Evolutionary conservation across 1,140 invertebrate species (phyloP).

Genomic region (Bombus vancouverensis): DNA sequence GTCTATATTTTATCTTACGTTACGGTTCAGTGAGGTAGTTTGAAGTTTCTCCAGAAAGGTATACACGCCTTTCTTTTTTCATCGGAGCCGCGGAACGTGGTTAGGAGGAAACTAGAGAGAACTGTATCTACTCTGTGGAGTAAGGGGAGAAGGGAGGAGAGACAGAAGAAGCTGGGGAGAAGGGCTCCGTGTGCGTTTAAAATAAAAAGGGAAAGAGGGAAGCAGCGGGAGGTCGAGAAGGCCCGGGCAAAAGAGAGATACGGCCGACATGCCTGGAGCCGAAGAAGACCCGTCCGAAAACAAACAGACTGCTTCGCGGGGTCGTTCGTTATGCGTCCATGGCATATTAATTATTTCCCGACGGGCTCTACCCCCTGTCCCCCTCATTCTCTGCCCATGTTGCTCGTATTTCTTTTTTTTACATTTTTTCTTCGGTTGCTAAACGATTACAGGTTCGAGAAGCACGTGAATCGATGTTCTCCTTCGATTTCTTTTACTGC

Average conservation of each 20-base stretch:
- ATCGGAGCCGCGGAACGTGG: background rate
- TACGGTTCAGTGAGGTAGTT: background rate
- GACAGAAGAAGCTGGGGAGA: slow-evolving; percentile 31
- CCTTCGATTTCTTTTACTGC: background rate
- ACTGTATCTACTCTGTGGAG: slow-evolving; percentile 16
- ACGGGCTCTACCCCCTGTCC: slow-evolving; percentile 41
- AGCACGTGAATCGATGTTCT: slow-evolving; percentile 6
- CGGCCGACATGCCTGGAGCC: slow-evolving; percentile 59
- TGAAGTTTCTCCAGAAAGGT: slow-evolving; percentile 13
- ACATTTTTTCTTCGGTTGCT: slow-evolving; percentile 30
- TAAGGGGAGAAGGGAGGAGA: slow-evolving; percentile 23
- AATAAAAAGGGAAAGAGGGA: slow-evolving; percentile 65
- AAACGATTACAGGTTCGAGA: slow-evolving; percentile 43
- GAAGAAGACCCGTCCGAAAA: slow-evolving; percentile 72
- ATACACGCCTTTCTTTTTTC: background rate
- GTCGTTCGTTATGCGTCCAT: slow-evolving; percentile 76
- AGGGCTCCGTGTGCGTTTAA: slow-evolving; percentile 61
- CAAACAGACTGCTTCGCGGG: slow-evolving; percentile 73
- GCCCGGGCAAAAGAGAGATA: slow-evolving; percentile 59
- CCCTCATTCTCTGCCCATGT: slow-evolving; percentile 7
- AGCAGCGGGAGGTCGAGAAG: slow-evolving; percentile 73
- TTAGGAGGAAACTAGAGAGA: background rate
- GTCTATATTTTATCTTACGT: background rate
- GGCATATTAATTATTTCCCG: slow-evolving; percentile 78
- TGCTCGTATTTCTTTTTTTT: slow-evolving; percentile 40